Evolutionary conservation across 2,888 invertebrate genomes (phyloP).

Genomic region (Seira sanloemensis): DNA sequence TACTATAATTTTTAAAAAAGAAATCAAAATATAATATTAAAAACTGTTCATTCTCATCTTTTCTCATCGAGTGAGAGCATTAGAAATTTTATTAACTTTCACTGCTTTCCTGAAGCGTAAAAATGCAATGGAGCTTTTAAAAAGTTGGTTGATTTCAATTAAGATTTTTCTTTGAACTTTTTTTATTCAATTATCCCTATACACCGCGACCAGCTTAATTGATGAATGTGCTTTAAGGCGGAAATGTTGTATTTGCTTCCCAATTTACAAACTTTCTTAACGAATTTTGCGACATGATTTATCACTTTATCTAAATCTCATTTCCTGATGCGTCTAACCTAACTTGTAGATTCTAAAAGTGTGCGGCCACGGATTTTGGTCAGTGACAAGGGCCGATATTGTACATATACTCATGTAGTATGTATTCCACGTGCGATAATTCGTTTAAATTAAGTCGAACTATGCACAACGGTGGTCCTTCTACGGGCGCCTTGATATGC

Average conservation of each 20-base stretch:
- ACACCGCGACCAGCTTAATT: not conserved
- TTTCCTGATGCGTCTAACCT: not conserved
- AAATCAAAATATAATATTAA: slow-evolving; percentile 8
- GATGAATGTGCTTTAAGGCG: not conserved
- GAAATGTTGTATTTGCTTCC: too few species aligned
- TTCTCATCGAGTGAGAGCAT: too few species aligned
- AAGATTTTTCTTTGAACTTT: slow-evolving; percentile 2
- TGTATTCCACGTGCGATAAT: not conserved
- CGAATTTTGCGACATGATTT: not conserved
- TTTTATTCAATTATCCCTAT: not conserved
- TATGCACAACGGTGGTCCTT: not conserved
- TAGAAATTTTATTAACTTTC: too few species aligned
- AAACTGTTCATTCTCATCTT: too few species aligned
- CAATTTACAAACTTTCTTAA: too few species aligned
- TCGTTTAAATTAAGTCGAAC: too few species aligned
- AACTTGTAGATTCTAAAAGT: not conserved
- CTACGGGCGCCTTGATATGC: too few species aligned
- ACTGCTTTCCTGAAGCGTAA: too few species aligned
- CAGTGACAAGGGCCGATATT: too few species aligned
- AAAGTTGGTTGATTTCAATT: not conserved
- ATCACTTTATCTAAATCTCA: not conserved
- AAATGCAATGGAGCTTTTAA: too few species aligned
- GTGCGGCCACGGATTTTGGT: not conserved
- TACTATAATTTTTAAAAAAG: slow-evolving; percentile 30
- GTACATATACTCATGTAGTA: not conserved